Base-by-base conservation (phyloP, 1,140 invertebrate species). In the Brachionus rotundiformis region DNA sequence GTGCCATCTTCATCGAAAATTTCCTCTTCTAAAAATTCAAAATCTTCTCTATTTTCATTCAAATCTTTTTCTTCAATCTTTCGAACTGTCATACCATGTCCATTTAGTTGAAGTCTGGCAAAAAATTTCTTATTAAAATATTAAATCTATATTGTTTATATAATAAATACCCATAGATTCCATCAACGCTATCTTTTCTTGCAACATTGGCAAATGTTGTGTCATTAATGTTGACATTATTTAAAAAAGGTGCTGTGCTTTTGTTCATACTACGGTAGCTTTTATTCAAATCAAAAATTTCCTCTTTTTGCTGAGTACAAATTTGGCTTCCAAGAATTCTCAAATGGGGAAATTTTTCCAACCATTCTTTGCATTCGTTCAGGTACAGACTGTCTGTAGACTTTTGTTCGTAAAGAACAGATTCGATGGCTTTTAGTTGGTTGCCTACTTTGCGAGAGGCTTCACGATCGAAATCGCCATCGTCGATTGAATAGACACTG, bases 311-410 rank as follows among this genome's bases (percentile, higher is more conserved):
- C 19, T 73, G 25, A 11, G 68, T 73, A 8, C 16, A 73, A 19
- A 79, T 79, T 41, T 79, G 76, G 10, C 10, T 33, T 49, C 76
- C 76, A 6, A 79, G 47, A 36, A 79, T 79, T 79, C 76, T 54
- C 41, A 79, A 31, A 79, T 79, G 76, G 7, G 76, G 44, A 59
- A 79, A 79, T 19, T 79, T 79, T 79, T 79, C 76, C 47, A 79
- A 41, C 76, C 76, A 79, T 59, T 79, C 76, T 61, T 63, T 79
- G 25, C 76, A 79, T 41, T 79, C 76, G 19, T 36, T 63, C 25
- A 59, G 31, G 23, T 79, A 59, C n/a, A 41, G 31, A 10, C 76
- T 63, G 13, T 79, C 47, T 0, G 76, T 79, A 10, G 76, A 59
- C 31, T 25, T 61, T 63, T 79, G 76, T 31, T 79, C 76, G 31